These are phyloP conservation scores for Lacerta agilis DNA, from an alignment of 2,797 vertebrate genomes.

Conservation along the genomic window DNA sequence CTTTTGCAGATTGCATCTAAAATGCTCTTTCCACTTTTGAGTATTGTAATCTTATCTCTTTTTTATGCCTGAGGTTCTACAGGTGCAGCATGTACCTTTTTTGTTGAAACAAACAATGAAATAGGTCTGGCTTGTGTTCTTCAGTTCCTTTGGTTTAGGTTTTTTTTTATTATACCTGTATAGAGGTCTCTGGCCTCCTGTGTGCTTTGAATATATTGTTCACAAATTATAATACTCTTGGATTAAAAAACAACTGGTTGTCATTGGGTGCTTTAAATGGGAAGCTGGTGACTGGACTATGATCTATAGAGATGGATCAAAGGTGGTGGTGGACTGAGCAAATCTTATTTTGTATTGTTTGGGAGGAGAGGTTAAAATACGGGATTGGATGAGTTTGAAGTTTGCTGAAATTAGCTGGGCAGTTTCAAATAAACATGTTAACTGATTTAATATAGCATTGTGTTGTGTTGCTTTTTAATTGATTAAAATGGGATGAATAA, in stretches of 20 bases:
- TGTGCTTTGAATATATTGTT: not conserved
- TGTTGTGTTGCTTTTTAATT: not conserved
- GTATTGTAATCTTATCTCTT: not conserved
- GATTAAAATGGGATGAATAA: not conserved
- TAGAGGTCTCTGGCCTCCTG: not conserved
- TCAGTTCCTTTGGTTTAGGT: not conserved
- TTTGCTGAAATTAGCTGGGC: not conserved
- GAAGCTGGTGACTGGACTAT: not conserved
- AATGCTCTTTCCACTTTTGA: not conserved
- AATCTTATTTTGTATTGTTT: not conserved
- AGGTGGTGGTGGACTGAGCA: not conserved
- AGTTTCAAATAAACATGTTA: not conserved
- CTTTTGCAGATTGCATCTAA: not conserved
- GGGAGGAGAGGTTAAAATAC: not conserved
- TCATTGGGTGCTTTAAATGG: not conserved
- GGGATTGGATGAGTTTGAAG: not conserved
- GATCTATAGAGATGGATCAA: not conserved
- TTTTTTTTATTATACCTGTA: not conserved
- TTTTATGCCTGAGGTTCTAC: not conserved
- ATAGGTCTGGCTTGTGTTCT: not conserved
- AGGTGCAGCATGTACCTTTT: not conserved
- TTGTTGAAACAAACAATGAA: not conserved
- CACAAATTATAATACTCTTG: not conserved
- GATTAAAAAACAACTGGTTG: not conserved
- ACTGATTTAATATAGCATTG: not conserved